Evolutionary conservation across 2,113 vertebrate species (phyloP).

Genomic region (Cyanoderma ruficeps): DNA sequence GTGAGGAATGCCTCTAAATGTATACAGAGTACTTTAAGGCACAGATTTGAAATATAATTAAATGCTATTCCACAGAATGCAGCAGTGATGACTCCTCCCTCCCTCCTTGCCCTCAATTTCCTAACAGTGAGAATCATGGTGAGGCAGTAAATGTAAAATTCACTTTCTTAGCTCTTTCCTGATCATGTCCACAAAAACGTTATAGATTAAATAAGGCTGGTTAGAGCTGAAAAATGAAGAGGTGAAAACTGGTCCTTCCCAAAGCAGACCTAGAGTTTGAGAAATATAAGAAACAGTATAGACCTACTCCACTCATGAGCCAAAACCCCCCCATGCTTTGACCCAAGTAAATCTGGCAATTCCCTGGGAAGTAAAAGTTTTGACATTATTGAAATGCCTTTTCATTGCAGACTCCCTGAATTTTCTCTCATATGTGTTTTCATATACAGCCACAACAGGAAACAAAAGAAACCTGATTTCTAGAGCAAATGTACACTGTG

Average conservation of each 20-base stretch:
- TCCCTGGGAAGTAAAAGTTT: neutral
- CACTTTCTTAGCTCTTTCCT: neutral
- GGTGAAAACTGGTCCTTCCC: neutral
- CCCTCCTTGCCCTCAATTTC: neutral
- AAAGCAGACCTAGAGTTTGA: neutral
- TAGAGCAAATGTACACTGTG: neutral
- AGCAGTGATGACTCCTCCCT: neutral
- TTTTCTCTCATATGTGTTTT: neutral
- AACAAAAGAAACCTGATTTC: neutral
- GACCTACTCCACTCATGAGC: neutral
- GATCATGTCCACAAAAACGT: neutral
- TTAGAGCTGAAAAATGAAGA: neutral
- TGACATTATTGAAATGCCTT: neutral
- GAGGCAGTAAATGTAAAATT: neutral
- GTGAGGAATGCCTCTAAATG: neutral
- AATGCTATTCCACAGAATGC: neutral
- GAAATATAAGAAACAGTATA: neutral
- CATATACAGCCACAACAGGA: neutral
- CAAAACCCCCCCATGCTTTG: fast-evolving
- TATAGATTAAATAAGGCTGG: neutral
- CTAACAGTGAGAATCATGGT: neutral
- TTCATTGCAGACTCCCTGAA: neutral
- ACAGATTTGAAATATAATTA: neutral
- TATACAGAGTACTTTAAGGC: neutral
- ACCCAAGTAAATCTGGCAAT: neutral